A percentile compares a stretch with the other conserved stretches of the same genome.
Evolutionary conservation across 1,140 invertebrate genomes (phyloP).

Genomic region (Drosophila ogumai): DNA sequence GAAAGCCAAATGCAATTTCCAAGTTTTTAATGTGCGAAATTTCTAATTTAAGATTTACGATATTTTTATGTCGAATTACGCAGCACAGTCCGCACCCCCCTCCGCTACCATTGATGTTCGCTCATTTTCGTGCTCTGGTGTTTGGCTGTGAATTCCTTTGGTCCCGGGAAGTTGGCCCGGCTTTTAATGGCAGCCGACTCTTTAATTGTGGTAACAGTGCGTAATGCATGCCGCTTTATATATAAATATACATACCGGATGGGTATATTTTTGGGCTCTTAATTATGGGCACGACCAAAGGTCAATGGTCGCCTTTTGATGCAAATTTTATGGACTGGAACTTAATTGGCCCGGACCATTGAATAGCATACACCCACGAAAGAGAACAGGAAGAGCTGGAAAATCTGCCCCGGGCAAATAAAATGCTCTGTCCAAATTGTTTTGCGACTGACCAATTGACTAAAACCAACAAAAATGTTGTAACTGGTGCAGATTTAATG

Average conservation of each 20-base stretch:
- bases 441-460: constrained; percentile 76
- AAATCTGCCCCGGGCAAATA: constrained; percentile 47
- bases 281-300: constrained; percentile 57
- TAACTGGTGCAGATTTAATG: constrained; percentile 58
- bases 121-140: constrained; percentile 72
- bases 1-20: constrained; percentile 80
- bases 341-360: constrained; percentile 63
- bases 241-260: constrained; percentile 19
- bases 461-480: constrained; percentile 55
- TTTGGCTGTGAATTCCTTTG: constrained; percentile 71
- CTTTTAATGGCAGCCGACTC: constrained; percentile 58
- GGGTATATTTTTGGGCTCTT: constrained; percentile 58
- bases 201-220: constrained; percentile 60
- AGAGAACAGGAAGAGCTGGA: constrained; percentile 17
- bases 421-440: constrained; percentile 72
- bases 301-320: constrained; percentile 60
- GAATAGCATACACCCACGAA: constrained; percentile 10
- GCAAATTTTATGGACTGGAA: constrained; percentile 77
- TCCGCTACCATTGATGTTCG: constrained; percentile 55
- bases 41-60: constrained; percentile 84
- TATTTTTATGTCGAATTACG: constrained; percentile 84
- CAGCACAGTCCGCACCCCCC: not conserved
- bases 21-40: constrained; percentile 84
- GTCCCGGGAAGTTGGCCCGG: constrained; percentile 49
- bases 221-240: constrained; percentile 14